Evolutionary conservation across 1,140 invertebrate species (phyloP).

Genomic region (Diachasma alloeum): DNA sequence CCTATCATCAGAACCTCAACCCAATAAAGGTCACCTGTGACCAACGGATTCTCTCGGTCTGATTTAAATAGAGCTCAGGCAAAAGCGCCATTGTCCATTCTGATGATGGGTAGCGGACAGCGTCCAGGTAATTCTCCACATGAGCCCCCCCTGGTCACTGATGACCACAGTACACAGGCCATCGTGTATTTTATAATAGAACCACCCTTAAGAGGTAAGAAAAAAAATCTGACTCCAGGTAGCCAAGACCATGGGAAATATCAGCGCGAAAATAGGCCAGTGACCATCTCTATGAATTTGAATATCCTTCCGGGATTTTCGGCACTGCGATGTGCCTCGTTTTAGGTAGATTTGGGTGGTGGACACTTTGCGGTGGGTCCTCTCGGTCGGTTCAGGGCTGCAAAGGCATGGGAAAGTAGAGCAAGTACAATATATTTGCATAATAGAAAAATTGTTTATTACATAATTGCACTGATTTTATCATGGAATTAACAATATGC

Average conservation of each 20-base stretch:
- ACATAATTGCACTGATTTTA: neutral
- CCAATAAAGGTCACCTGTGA: constrained; percentile 13
- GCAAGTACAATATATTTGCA: neutral
- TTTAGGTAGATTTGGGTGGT: neutral
- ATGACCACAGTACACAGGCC: neutral
- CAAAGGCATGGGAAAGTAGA: neutral
- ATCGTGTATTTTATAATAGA: neutral
- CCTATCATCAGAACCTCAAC: neutral
- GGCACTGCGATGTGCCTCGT: neutral
- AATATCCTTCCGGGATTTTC: neutral
- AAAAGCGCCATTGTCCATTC: neutral
- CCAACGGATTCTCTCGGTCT: constrained; percentile 34
- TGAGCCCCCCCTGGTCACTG: constrained; percentile 4
- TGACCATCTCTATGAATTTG: constrained; percentile 11
- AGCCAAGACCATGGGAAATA: constrained; percentile 24
- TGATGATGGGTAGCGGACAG: constrained; percentile 23
- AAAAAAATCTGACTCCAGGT: constrained; percentile 21
- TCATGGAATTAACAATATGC: no score
- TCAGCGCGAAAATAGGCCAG: neutral
- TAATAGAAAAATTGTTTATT: neutral
- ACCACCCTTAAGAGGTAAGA: neutral
- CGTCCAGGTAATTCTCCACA: constrained; percentile 32
- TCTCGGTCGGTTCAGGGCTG: neutral
- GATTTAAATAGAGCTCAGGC: constrained; percentile 34
- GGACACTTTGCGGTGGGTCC: neutral